Base-by-base conservation (phyloP, 2,797 vertebrate species). In the Coregonus suidteri region DNA sequence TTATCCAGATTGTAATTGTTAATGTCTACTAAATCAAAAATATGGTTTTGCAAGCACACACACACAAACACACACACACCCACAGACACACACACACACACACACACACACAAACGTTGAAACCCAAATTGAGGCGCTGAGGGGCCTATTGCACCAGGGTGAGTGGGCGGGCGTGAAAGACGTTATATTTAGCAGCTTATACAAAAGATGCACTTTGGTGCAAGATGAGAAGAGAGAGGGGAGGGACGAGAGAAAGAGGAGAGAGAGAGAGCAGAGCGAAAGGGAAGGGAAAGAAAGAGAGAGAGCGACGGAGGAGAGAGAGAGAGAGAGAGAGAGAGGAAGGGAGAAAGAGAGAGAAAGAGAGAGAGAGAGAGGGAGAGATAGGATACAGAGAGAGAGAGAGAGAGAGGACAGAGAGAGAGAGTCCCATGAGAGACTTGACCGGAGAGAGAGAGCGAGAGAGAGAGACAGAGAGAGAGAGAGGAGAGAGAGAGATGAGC, bases 131-230 rank as follows among this genome's bases (percentile, higher is more conserved):
- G 25, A 25, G 25, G 25, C 25, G 25, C 25, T 25, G 25, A 25
- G 25, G 25, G 25, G 25, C 25, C 25, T 25, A 25, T 25, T 25
- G 31, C 6, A 18, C 47, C 47, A 51, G 16, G 16, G 65, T 53
- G 15, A 41, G 68, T 30, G 18, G 18, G 47, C 41, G 4, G 62
- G 20, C n/a, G n/a, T 34, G 15, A 51, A 71, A 11, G 74, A 76
- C 85, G 80, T 82, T 82, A 87, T 86, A n/a, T 86, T 86, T 83
- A 86, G 82, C 84, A 75, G 72, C 82, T 78, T 77, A 84, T 85
- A 86, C 85, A 87, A 18, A 89, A 89, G 82, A 87, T 80, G 76
- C 87, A 84, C 83, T 86, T 89, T 83, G 79, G 52, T 54, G n/a
- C n/a, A n/a, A n/a, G n/a, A n/a, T n/a, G n/a, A n/a, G n/a, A n/a